Conservation (phyloP, 2,797 vertebrate genomes). For the Selene dorsalis region DNA sequence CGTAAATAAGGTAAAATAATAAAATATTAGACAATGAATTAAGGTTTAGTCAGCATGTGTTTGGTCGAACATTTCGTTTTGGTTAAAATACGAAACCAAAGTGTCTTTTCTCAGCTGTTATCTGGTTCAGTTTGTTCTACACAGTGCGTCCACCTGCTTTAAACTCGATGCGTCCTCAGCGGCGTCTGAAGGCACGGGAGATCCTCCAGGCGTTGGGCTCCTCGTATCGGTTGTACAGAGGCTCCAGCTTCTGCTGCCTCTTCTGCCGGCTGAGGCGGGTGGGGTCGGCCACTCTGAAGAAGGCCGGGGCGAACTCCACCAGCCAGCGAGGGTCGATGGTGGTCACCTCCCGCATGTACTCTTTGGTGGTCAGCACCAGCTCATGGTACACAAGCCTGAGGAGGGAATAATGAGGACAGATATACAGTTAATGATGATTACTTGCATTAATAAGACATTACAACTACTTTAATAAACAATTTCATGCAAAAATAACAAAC, state of each 20-base stretch:
- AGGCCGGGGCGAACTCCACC: constrained; percentile 95
- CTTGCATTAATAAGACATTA: background rate
- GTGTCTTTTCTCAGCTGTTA: background rate
- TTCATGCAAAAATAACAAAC: background rate
- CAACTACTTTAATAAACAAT: background rate
- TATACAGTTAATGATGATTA: constrained; percentile 71
- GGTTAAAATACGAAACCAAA: background rate
- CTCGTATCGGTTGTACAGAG: constrained; percentile 96
- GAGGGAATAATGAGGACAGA: background rate
- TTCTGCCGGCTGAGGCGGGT: constrained; percentile 99
- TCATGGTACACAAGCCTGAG: constrained; percentile 98
- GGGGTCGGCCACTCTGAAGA: constrained; percentile 98
- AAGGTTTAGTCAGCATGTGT: background rate
- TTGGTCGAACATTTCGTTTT: background rate
- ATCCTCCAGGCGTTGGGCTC: constrained; percentile 99
- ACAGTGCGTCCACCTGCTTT: background rate
- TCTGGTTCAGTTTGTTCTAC: background rate
- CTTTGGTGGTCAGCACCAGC: constrained; percentile 97
- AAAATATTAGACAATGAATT: background rate
- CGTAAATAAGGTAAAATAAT: background rate
- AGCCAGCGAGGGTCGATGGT: constrained; percentile 98
- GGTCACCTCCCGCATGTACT: constrained; percentile 99
- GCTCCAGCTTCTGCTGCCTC: constrained; percentile 96
- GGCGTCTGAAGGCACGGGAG: constrained; percentile 94
- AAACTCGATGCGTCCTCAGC: constrained; percentile 69